Evolutionary conservation across 1,140 invertebrate genomes (phyloP).

Genomic region (Triops cancriformis): DNA sequence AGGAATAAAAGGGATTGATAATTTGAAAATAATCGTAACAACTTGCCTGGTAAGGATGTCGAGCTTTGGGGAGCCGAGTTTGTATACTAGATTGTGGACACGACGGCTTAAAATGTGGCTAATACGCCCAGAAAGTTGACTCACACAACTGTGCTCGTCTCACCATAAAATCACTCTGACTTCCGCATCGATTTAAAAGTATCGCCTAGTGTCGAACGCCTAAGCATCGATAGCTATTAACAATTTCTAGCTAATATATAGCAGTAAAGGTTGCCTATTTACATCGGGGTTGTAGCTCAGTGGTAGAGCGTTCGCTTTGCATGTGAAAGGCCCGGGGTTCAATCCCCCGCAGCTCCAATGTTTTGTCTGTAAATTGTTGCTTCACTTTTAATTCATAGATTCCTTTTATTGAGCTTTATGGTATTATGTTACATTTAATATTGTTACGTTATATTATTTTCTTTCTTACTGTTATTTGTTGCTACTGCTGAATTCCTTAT

Average conservation of each 20-base stretch:
- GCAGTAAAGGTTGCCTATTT: not conserved
- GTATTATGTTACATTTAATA: too few relatives aligned
- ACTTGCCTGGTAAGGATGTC: not conserved
- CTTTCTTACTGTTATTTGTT: too few relatives aligned
- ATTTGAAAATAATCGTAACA: too few relatives aligned
- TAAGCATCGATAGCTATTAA: not conserved
- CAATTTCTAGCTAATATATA: not conserved
- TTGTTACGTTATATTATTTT: too few relatives aligned
- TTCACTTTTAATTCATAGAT: too few relatives aligned
- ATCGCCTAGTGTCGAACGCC: not conserved
- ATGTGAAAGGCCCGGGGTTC: conserved; percentile 86
- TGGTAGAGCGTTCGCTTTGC: conserved; percentile 90
- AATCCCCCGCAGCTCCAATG: conserved; percentile 63
- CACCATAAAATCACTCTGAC: conserved; percentile 1
- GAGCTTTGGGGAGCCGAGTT: not conserved
- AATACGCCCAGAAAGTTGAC: not conserved
- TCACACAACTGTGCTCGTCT: not conserved
- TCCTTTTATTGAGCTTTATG: too few relatives aligned
- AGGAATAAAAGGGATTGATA: too few relatives aligned
- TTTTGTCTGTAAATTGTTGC: too few relatives aligned
- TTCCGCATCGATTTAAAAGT: not conserved
- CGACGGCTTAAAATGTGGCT: not conserved
- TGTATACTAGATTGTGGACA: not conserved
- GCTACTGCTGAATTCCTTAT: too few relatives aligned
- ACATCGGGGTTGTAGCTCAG: conserved; percentile 60